Base-by-base conservation (phyloP, 2,888 invertebrate genomes). In the Tiphia femorata region DNA sequence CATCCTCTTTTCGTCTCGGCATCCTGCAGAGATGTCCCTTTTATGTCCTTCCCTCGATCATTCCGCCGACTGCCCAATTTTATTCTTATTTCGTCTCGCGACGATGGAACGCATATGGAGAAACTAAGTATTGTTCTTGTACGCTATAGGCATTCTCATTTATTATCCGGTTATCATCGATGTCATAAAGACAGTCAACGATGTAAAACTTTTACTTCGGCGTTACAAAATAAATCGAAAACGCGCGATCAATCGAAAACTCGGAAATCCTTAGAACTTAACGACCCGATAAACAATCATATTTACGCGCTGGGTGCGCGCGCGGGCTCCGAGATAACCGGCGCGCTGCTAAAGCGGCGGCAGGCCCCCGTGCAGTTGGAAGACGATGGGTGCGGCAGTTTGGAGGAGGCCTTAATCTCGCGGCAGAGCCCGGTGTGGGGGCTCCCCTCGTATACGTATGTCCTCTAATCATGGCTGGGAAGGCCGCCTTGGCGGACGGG, bases 401-500 rank as follows among this genome's bases (percentile, higher is more conserved):
- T 68, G 72, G 58, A 64, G 48, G 65, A 62, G 60, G 62, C 70
- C 49, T 72, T 62, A 72, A 62, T 63, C 58, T 58, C 46, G 51
- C 49, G 46, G 41, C 25, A 44, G 46, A 48, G 41, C 38, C 55
- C 55, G 38, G 46, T 48, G 44, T 23, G 62, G 47, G 58, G 50
- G 58, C 53, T 58, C 59, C 62, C 58, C 50, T 53, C 60, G 69
- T 61, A 64, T 68, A 67, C 59, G 62, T 67, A 71, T 64, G 73
- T 78, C 77, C 78, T 78, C 76, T 78, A 78, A 78, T 78, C 78
- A 76, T 75, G 75, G 63, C 55, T 73, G 70, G 68, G 69, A 75
- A 76, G 75, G 74, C 77, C 77, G 77, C 72, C 75, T 55, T 59
- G 62, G 62, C 50, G 49, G n/a, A n/a, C 64, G 55, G 70, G 72